Evolutionary conservation across 2,888 invertebrate species (phyloP), one percentile per base, ranked within the genome.

Genomic region (Eustalomyia histrio): DNA sequence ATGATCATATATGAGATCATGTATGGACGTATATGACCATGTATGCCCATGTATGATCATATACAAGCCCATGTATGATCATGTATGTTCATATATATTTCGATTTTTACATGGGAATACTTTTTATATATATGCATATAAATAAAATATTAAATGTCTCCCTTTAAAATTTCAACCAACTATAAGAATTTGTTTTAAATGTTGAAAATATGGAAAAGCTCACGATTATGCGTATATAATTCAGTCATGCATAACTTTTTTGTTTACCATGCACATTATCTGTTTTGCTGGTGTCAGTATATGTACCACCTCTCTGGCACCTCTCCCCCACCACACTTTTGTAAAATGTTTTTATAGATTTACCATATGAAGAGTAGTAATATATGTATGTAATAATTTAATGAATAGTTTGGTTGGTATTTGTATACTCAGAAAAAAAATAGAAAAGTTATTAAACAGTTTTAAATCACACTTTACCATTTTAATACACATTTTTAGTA

Each of bases 201-300:
- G 39, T 58, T 16, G 43, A 43, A 10, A 14, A 35, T 55, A 55
- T 29, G 61, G 47, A 72, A 72, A 80, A 72, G 68, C 76, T 76
- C 60, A 78, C 74, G 81, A 55, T 76, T 71, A 71, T 78, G 76
- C 65, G 76, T 81, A 74, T 61, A 74, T 81, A 74, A 69, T 52
- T 74, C 76, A 81, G 16, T 69, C 64, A 71, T 67, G 78, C 76
- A 76, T 55, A 65, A 80, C 63, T 33, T 53, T 55, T 55, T 67
- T 35, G 29, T 67, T 55, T 55, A 47, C n/a, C 39, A 16, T 18
- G 65, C 39, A 29, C 33, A 43, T 33, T 73, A n/a, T 39, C 18
- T 39, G 12, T 67, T 55, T 67, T 67, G 39, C 14, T 69, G 24
- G 8, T 64, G 55, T 29, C 64, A 50, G 14, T 52, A 64, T 52